Evolutionary conservation across 2,797 vertebrate species (phyloP), one percentile per base, ranked within the genome.

Genomic region (Orientallactaga sibirica): DNA sequence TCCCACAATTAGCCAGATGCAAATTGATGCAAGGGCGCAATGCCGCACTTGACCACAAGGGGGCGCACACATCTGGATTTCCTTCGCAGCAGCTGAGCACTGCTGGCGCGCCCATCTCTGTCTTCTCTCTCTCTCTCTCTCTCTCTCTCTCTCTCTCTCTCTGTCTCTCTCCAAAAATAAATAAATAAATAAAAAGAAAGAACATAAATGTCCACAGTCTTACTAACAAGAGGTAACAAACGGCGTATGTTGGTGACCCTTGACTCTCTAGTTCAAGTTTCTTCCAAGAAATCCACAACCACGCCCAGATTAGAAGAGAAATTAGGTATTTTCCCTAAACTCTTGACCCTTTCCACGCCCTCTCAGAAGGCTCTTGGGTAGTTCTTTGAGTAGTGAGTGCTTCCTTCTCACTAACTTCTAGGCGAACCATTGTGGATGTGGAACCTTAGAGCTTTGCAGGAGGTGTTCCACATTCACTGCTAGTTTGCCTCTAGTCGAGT

Each of bases 281-380:
- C 43, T 71, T 94, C 27, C 29, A 52, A 80, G 75, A 93, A 94
- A 84, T 52, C 18, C 55, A 52, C 33, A 62, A 86, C 18, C 14
- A 15, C 80, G 37, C 1, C 2, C 76, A 5, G 10, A 41, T 37
- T 41, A 75, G 74, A 62, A n/a, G 79, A 70, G 71, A 86, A 82
- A 66, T 3, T 25, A 48, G 10, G 3, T 48, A 37, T 82, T 66
- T 94, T 48, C n/a, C 61, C 15, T 41, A 73, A 91, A 73, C 19
- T 78, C 24, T 64, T 33, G 14, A 15, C 29, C 15, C 25, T 85
- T 88, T 43, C 90, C 0, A 58, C 0, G 29, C 16, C 33, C 41
- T 75, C 20, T 64, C 19, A 71, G 43, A 83, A 91, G 48, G 22
- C 37, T 84, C 81, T 86, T 37, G 20, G 7, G 18, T 70, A 58